Evolutionary conservation across 2,888 invertebrate species (phyloP).

Genomic region (Cataglyphis rosenhaueri): DNA sequence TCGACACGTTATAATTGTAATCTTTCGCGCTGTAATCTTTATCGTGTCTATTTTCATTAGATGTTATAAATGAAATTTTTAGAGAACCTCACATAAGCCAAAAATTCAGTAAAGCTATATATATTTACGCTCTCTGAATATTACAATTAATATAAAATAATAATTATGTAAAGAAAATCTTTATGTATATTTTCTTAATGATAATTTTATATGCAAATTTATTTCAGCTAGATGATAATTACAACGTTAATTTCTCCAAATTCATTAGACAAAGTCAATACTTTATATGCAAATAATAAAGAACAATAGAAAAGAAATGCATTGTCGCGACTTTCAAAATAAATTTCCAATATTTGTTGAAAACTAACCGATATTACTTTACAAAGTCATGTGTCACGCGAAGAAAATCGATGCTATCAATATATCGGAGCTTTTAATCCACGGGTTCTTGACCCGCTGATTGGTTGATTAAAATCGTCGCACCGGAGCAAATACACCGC

Average conservation of each 20-base stretch:
- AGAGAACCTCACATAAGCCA: not conserved
- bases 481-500: conserved; percentile 33
- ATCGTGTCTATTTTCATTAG: not conserved
- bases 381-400: not conserved
- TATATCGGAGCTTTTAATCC: conserved; percentile 21
- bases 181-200: not conserved
- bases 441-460: conserved; percentile 40
- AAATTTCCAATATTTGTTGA: not conserved
- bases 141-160: conserved; percentile 1
- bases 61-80: not conserved
- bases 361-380: not conserved
- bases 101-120: not conserved
- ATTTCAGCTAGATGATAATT: not conserved
- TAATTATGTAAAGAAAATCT: not conserved
- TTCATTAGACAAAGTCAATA: not conserved
- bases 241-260: not conserved
- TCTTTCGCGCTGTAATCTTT: not conserved
- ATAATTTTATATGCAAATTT: not conserved
- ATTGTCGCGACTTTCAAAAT: not conserved
- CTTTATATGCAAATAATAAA: not conserved
- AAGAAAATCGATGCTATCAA: not conserved
- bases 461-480: conserved; percentile 46
- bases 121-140: not conserved
- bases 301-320: not conserved
- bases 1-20: not conserved